These are phyloP conservation scores for Hippocampus kuda DNA, from an alignment of 2,797 vertebrate species.

Conservation along the genomic window DNA sequence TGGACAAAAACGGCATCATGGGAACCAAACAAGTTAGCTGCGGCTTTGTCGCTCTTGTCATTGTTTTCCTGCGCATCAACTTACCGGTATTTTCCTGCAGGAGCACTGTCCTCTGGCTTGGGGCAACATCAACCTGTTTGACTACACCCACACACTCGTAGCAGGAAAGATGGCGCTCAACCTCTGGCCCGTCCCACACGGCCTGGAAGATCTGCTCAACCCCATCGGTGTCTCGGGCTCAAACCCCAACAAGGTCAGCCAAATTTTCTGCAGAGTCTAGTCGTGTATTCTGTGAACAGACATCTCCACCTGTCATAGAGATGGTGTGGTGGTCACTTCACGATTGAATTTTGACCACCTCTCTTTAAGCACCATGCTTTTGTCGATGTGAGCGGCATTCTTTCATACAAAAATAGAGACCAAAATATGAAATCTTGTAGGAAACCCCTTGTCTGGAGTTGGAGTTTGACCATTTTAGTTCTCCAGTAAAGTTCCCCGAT, in stretches of 20 bases:
- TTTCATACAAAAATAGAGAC: too few relatives aligned
- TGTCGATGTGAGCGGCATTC: too few relatives aligned
- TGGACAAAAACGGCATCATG: not conserved
- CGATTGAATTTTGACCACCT: not conserved
- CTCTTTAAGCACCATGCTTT: too few relatives aligned
- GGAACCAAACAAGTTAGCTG: not conserved
- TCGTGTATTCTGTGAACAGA: not conserved
- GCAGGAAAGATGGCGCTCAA: conserved; percentile 98
- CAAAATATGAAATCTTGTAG: conserved; percentile 40
- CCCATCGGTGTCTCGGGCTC: conserved; percentile 95
- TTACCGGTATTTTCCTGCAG: conserved; percentile 56
- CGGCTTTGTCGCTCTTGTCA: conserved; percentile 8
- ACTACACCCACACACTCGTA: conserved; percentile 96
- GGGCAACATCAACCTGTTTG: conserved; percentile 98
- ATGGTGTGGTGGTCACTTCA: too few relatives aligned
- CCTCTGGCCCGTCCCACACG: conserved; percentile 96
- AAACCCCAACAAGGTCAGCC: conserved; percentile 90
- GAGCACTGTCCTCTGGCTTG: conserved; percentile 97
- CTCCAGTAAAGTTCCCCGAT: conserved; percentile 91
- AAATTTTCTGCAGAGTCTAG: too few relatives aligned
- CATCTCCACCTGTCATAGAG: not conserved
- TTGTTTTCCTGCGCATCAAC: conserved; percentile 30
- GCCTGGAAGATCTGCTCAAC: conserved; percentile 93
- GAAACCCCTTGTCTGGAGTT: conserved; percentile 97
- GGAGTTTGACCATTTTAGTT: conserved; percentile 97